Conservation (phyloP, 2,113 vertebrate genomes). For the Podarcis muralis region DNA sequence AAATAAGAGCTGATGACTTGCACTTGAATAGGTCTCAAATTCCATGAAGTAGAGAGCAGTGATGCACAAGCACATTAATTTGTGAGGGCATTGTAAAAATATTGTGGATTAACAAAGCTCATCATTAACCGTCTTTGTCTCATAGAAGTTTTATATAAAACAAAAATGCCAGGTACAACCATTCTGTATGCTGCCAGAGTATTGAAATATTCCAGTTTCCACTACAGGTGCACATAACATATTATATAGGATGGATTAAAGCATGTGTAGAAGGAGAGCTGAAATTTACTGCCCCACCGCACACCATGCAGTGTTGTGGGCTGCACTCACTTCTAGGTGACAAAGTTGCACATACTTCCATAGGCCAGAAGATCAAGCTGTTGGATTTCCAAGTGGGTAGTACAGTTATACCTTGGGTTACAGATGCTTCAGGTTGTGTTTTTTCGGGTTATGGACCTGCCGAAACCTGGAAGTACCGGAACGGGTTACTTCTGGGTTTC, state of each 20-base stretch:
- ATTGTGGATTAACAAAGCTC: not conserved
- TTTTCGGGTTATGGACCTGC: no score
- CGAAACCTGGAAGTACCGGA: no score
- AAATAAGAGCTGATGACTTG: not conserved
- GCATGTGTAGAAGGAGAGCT: not conserved
- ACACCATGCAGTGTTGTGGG: not conserved
- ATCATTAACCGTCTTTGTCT: slow-evolving; percentile 16
- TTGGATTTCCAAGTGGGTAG: not conserved
- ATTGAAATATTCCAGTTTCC: not conserved
- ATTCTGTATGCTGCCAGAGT: not conserved
- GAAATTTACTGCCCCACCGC: not conserved
- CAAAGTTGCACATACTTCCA: not conserved
- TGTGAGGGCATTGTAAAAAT: not conserved
- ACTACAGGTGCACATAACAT: not conserved
- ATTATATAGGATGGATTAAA: accelerated
- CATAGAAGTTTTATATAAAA: not conserved
- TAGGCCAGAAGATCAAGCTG: not conserved
- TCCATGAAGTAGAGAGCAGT: not conserved
- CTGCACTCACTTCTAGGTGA: not conserved
- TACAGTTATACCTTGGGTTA: not conserved
- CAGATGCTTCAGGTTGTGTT: no score
- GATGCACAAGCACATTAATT: slow-evolving; percentile 1
- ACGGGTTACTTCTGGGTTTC: no score
- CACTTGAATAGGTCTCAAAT: not conserved
- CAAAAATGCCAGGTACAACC: not conserved